Base-by-base conservation (phyloP, 2,888 invertebrate genomes). In the Lithophane socia region DNA sequence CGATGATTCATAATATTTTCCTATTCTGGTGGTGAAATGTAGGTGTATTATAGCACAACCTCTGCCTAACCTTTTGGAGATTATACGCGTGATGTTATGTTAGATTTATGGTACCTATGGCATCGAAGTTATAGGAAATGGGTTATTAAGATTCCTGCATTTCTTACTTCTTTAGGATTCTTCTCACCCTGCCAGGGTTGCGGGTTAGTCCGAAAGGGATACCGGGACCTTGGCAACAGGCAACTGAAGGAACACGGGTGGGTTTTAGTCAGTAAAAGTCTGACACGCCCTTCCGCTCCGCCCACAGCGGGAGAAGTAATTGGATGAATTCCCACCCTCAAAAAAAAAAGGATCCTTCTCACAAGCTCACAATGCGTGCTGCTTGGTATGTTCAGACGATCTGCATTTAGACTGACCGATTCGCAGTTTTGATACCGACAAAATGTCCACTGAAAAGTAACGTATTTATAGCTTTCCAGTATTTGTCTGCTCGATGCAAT, bases 381-480 rank as follows among this genome's bases (percentile, higher is more conserved):
- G 21, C 21, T 5, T 9, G 13, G 13, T 1, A 5, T 67, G 13
- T 67, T 9, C 52, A 16, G 16, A 37, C 0, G 16, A 0, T 52
- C 52, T 72, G n/a, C 7, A 29, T 49, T 16, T 29, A 21, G 3
- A 37, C 29, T 44, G 7, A n/a, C 16, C 21, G 44, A 2, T 72
- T 21, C 1, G 10, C 2, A 42, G 2, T 52, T 49, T 21, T 29
- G 4, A 29, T n/a, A 3, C 18, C 18, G 2, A 54, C 12, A 10
- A 49, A 24, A 44, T n/a, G 13, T 75, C 74, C 61, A 75, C 61
- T n/a, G 8, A 44, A 74, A 49, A 29, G 2, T 37, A 49, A 18
- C 16, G 8, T 49, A 73, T n/a, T 65, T 3, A 3, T 0, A 21
- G 0, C 12, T 44, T 13, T n/a, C 80, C 24, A 58, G 8, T 44